A percentile compares a stretch with the other conserved stretches of the same genome.
Conservation (phyloP, 2,888 invertebrate genomes). For the Eristalis pertinax region DNA sequence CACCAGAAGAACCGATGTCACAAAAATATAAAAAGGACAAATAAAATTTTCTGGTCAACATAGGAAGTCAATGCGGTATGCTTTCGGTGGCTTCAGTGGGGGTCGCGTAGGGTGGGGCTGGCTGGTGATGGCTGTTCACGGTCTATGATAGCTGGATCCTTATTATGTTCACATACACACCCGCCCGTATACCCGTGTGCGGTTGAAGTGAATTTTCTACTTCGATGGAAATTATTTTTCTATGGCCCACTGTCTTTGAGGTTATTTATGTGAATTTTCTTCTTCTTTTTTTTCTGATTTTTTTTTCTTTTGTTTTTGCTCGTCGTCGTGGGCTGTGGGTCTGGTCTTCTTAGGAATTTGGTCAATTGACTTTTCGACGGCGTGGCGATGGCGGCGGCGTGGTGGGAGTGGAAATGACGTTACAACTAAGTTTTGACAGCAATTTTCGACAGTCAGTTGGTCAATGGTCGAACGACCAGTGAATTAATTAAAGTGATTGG, state of each 20-base stretch:
- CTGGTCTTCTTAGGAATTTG: constrained; percentile 29
- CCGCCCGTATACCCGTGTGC: constrained; percentile 10
- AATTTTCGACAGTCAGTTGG: constrained; percentile 53
- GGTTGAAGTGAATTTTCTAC: constrained; percentile 54
- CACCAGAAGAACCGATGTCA: constrained; percentile 48
- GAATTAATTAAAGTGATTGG: constrained; percentile 63
- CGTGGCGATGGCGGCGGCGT: neutral
- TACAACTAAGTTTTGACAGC: constrained; percentile 58
- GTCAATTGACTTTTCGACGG: constrained; percentile 60
- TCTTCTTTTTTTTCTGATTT: neutral
- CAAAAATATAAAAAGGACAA: constrained; percentile 22
- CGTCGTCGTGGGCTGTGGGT: constrained; percentile 9
- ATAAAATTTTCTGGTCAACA: constrained; percentile 30
- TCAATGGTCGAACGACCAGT: constrained; percentile 51
- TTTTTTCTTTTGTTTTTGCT: constrained; percentile 6
- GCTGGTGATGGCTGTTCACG: neutral
- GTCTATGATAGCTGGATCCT: constrained; percentile 13
- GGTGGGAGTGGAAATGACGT: constrained; percentile 52
- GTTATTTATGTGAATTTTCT: constrained; percentile 50
- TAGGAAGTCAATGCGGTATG: constrained; percentile 34
- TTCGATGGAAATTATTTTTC: constrained; percentile 63
- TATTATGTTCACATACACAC: constrained; percentile 46
- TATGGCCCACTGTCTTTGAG: constrained; percentile 60
- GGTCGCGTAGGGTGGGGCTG: neutral
- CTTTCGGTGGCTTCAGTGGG: constrained; percentile 19